Evolutionary conservation across 2,797 vertebrate species (phyloP).

Genomic region (Alcedo quadribrachys): DNA sequence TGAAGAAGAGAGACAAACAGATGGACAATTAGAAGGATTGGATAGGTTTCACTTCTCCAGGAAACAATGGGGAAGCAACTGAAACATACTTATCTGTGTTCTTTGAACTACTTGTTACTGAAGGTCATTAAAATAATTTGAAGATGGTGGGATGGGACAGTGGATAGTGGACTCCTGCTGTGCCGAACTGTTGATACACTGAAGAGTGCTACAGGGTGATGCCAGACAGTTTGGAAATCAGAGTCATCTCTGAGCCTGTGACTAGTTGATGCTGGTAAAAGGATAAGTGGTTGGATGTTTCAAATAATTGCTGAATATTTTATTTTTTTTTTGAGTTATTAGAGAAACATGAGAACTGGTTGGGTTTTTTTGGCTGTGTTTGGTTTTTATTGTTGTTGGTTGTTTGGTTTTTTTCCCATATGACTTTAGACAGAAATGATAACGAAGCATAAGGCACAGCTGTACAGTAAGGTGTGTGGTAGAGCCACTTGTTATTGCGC

Average conservation of each 20-base stretch:
- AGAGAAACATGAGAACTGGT: not conserved
- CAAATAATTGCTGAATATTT: not conserved
- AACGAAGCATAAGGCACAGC: not conserved
- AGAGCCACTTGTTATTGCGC: not conserved
- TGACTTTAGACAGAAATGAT: not conserved
- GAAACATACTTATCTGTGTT: not conserved
- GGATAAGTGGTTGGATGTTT: not conserved
- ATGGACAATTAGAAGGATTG: not conserved
- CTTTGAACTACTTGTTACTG: not conserved
- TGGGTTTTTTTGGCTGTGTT: too few species aligned
- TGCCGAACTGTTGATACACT: not conserved
- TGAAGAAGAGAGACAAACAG: not conserved
- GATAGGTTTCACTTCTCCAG: not conserved
- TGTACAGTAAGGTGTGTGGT: not conserved
- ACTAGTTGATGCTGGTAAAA: not conserved
- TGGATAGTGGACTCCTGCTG: not conserved
- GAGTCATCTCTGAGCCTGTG: not conserved
- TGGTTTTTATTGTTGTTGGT: too few species aligned
- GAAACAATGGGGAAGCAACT: not conserved
- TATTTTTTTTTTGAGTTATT: not conserved
- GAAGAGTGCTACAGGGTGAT: fast-evolving
- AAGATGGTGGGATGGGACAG: not conserved
- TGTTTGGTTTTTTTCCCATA: not conserved
- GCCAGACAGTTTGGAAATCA: not conserved
- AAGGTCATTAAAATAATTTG: not conserved